Percentiles rank a stretch among this genome's conserved stretches.
phyloP scores from a whole-genome alignment of 2,113 vertebrate species.

The Equus przewalskii region DNA sequence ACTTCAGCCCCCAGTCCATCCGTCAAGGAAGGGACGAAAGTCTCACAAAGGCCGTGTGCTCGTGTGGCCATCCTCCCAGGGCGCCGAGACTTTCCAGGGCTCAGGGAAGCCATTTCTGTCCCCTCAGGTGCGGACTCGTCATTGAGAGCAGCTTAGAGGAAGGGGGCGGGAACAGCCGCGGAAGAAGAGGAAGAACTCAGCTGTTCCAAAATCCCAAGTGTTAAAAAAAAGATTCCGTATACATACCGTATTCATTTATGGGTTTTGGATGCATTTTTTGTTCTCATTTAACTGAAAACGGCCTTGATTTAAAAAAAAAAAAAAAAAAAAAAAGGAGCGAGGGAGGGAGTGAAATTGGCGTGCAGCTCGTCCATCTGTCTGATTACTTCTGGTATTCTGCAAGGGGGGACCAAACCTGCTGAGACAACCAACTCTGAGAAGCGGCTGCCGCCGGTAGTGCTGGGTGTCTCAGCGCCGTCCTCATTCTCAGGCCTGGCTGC shows the following conservation, averaged over 20 bases:
- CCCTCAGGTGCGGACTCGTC: background rate
- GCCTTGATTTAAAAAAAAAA: conserved; percentile 70
- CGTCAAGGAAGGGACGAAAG: background rate
- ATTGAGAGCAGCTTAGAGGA: background rate
- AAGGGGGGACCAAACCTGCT: conserved; percentile 81
- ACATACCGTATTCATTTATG: conserved; percentile 80
- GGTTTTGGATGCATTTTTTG: conserved; percentile 84
- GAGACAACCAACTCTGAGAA: conserved; percentile 80
- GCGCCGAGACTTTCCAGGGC: background rate
- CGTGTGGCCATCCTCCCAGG: background rate
- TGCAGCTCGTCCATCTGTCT: conserved; percentile 84
- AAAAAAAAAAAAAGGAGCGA: conserved; percentile 58
- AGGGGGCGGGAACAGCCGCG: background rate
- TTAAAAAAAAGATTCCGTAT: conserved; percentile 75
- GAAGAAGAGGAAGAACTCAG: conserved; percentile 58
- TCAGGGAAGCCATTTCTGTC: background rate
- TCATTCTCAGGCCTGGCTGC: background rate
- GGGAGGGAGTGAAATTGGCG: conserved; percentile 78
- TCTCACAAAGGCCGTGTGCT: background rate
- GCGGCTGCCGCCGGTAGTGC: conserved; percentile 50
- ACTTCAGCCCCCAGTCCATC: fast-evolving
- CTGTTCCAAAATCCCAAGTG: conserved; percentile 68
- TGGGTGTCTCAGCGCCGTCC: background rate
- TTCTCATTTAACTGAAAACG: conserved; percentile 86
- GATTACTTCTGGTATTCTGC: conserved; percentile 85